Percentiles rank a stretch among this genome's conserved stretches.
These are phyloP conservation scores for Metellina segmentata DNA, from an alignment of 2,888 invertebrate genomes.

Conservation along the genomic window DNA sequence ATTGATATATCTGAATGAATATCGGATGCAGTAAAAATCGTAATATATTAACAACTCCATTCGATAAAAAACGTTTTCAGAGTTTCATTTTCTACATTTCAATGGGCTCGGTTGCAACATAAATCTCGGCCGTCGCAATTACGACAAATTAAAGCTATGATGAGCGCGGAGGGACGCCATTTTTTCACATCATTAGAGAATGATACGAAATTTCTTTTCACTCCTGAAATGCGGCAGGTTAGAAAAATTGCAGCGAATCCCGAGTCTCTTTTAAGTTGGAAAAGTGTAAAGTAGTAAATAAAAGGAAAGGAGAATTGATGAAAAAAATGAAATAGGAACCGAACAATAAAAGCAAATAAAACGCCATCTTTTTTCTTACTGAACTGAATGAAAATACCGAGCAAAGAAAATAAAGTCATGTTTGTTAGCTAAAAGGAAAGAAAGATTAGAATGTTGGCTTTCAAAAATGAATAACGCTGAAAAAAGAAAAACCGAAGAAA, in stretches of 20 bases:
- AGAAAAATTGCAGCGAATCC: neutral
- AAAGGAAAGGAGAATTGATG: neutral
- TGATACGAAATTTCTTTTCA: neutral
- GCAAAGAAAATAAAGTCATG: constrained; percentile 24
- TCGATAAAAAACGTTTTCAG: constrained; percentile 6
- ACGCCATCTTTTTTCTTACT: neutral
- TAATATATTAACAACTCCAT: neutral
- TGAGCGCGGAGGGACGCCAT: neutral
- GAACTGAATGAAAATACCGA: neutral
- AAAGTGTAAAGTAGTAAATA: neutral
- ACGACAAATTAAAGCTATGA: constrained; percentile 1
- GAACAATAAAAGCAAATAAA: neutral
- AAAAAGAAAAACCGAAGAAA: constrained; percentile 15
- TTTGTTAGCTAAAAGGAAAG: constrained; percentile 38
- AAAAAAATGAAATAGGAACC: neutral
- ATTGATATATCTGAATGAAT: neutral
- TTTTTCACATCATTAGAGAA: neutral
- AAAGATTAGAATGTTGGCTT: constrained; percentile 39
- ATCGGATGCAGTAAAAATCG: neutral
- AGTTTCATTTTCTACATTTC: neutral
- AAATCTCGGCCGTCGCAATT: constrained; percentile 8
- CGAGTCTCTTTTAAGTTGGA: neutral
- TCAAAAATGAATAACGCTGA: constrained; percentile 44
- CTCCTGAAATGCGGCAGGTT: neutral
- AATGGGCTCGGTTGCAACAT: neutral